Evolutionary conservation across 2,888 invertebrate species (phyloP).

Genomic region (Aspidiotus rigidus): DNA sequence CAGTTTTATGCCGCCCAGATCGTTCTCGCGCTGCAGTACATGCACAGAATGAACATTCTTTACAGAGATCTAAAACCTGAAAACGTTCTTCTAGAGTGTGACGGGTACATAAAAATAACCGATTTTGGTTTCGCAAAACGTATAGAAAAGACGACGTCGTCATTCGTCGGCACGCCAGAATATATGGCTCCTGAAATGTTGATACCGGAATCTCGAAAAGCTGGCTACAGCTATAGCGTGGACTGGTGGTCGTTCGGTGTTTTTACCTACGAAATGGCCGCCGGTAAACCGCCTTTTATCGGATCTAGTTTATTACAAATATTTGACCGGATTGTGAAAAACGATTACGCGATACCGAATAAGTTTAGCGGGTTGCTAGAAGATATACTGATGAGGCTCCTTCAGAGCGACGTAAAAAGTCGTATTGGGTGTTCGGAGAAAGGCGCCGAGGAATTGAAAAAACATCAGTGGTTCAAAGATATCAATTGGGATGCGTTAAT

Average conservation of each 20-base stretch:
- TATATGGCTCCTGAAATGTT: conserved; percentile 28
- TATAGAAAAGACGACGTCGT: background rate
- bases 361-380: background rate
- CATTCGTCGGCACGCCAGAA: conserved; percentile 29
- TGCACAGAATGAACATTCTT: conserved; percentile 20
- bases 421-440: conserved; percentile 11
- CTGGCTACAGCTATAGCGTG: conserved; percentile 19
- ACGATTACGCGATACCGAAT: background rate
- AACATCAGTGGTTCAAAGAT: background rate
- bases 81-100: conserved; percentile 22
- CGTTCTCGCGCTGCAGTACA: conserved; percentile 18
- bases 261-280: conserved; percentile 15
- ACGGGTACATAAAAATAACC: conserved; percentile 26
- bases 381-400: conserved; percentile 7
- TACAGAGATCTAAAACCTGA: conserved; percentile 27
- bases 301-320: conserved; percentile 21
- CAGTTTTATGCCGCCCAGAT: conserved; percentile 14
- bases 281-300: conserved; percentile 18
- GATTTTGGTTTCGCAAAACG: conserved; percentile 27
- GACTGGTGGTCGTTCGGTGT: conserved; percentile 26
- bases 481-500: conserved; percentile 17
- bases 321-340: conserved; percentile 21
- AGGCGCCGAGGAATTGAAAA: conserved; percentile 18
- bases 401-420: background rate
- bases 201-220: background rate